Evolutionary conservation across 1,140 invertebrate species (phyloP).

Genomic region (Hyles euphorbiae): DNA sequence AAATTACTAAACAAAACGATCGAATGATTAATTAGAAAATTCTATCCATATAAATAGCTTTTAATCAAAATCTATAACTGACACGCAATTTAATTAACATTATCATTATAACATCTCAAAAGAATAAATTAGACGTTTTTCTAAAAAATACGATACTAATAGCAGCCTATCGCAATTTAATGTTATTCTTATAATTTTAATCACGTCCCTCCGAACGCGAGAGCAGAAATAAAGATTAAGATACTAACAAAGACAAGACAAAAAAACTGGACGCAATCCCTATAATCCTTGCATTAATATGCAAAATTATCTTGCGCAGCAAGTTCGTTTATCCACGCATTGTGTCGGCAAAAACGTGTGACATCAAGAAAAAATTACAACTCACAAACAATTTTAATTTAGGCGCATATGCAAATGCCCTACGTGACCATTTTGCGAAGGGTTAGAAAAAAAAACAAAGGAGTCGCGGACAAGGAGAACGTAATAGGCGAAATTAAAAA

Average conservation of each 20-base stretch:
- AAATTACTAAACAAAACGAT: no score
- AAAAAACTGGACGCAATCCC: conserved; percentile 31
- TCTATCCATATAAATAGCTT: no score
- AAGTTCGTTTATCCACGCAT: conserved; percentile 27
- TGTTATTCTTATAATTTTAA: neutral
- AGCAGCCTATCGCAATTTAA: no score
- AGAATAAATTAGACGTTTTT: no score
- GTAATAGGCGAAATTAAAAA: conserved; percentile 24
- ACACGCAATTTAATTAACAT: no score
- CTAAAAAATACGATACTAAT: no score
- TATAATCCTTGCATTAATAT: conserved; percentile 34
- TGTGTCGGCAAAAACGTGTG: conserved; percentile 11
- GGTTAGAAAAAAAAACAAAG: conserved; percentile 36
- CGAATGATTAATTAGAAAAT: no score
- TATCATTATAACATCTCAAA: no score
- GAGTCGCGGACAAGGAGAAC: conserved; percentile 11
- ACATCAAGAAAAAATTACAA: conserved; percentile 24
- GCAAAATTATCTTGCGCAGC: conserved; percentile 29
- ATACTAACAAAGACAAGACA: conserved; percentile 26
- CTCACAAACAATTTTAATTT: conserved; percentile 39
- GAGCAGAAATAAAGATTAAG: neutral
- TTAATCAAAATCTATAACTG: no score
- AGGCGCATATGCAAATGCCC: conserved; percentile 39
- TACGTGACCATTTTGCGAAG: conserved; percentile 46
- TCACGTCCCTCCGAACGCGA: no score